Percentiles rank a stretch among this genome's conserved stretches.
Evolutionary conservation across 1,140 invertebrate species (phyloP).

Genomic region (Micrasema minimum): DNA sequence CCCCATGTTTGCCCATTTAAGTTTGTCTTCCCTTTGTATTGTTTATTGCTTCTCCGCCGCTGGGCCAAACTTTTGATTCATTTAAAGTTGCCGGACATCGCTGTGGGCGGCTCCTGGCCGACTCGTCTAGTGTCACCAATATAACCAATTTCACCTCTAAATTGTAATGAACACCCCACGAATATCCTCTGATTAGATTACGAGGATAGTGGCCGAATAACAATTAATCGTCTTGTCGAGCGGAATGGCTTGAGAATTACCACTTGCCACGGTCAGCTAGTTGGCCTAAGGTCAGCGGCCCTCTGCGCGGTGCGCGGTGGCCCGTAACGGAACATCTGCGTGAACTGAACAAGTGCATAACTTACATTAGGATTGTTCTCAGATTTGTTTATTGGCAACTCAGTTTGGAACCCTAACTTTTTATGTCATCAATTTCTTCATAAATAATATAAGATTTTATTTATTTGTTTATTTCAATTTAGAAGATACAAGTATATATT

Average conservation of each 20-base stretch:
- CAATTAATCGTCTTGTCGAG: no score
- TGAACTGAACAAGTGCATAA: neutral
- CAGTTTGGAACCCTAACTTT: no score
- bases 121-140: no score
- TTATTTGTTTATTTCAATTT: no score
- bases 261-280: neutral
- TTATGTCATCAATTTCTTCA: no score
- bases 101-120: neutral
- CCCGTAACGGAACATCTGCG: constrained; percentile 9
- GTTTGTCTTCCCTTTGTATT: constrained; percentile 16
- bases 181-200: no score
- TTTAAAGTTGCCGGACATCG: constrained; percentile 20
- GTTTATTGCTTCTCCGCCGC: constrained; percentile 24
- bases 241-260: no score
- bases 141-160: no score
- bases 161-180: no score
- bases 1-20: constrained; percentile 31
- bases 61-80: constrained; percentile 21
- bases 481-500: no score
- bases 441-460: no score
- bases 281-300: neutral
- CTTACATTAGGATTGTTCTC: neutral
- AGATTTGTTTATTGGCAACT: neutral
- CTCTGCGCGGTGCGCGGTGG: neutral
- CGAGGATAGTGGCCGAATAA: no score